phyloP scores from a whole-genome alignment of 2,797 vertebrate genomes.

The Tamandua tetradactyla region DNA sequence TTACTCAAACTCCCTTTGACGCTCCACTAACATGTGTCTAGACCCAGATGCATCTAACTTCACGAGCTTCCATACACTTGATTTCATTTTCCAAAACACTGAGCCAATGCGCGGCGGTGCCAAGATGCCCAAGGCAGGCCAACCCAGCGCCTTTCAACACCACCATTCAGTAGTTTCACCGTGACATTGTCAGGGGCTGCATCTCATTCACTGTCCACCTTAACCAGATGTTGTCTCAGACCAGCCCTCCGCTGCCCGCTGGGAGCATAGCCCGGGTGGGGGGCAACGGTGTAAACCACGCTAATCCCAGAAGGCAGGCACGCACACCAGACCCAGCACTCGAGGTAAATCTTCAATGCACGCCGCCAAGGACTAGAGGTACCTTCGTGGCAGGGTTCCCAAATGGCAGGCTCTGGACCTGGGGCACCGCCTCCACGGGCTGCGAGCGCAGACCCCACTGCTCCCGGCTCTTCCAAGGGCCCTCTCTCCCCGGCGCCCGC shows the following conservation, averaged over 20 bases:
- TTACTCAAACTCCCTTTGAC: neutral
- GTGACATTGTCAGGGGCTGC: neutral
- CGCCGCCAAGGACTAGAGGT: neutral
- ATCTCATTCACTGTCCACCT: neutral
- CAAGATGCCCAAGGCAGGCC: constrained; percentile 30
- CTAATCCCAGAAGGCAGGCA: neutral
- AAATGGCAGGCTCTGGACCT: constrained; percentile 16
- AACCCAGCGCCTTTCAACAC: neutral
- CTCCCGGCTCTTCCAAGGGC: neutral
- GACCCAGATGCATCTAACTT: neutral
- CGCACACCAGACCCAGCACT: constrained; percentile 8
- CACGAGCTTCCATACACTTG: constrained; percentile 26
- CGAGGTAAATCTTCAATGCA: constrained; percentile 37
- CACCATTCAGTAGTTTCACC: neutral
- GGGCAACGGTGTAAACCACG: neutral
- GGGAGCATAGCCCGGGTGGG: neutral
- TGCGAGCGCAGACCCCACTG: constrained; percentile 42
- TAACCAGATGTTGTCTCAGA: neutral
- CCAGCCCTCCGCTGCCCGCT: neutral
- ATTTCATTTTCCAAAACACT: constrained; percentile 39
- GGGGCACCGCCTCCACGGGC: constrained; percentile 16
- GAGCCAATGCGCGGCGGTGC: neutral
- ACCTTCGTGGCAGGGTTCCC: neutral
- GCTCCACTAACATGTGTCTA: neutral
- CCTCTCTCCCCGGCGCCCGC: neutral